Evolutionary conservation across 2,113 vertebrate genomes (phyloP), one percentile per base, ranked within the genome.

Genomic region (Microcebus lehilahytsara): DNA sequence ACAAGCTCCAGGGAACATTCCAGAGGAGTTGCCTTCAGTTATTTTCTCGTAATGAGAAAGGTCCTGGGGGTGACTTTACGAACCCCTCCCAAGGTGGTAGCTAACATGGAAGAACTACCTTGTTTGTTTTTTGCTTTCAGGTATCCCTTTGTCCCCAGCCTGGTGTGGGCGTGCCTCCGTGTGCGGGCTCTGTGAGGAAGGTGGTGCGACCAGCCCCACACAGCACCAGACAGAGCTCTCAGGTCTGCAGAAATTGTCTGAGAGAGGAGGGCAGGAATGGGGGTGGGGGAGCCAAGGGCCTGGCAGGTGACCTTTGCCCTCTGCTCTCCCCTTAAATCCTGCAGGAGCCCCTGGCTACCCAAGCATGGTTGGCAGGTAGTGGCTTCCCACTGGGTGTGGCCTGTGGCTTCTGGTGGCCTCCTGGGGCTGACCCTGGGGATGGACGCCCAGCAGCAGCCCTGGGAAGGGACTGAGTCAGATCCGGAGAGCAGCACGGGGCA

Each of bases 391-490:
- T 95, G 96, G 97, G 96, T 96, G 95, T 86, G 75, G 85, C 46
- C 20, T 75, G 51, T 60, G 40, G 89, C 83, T 81, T 83, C 46
- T 64, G 86, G 89, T 5, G 27, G 93, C 86, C 96, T 97, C 97
- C 89, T 95, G 83, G 95, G 97, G 87, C 90, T 90, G 96, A 62
- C 87, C 96, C 81, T 56, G 94, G 95, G 92, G 80, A 97, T 25
- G n/a, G 96, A 62, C 0, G 4, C 84, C 79, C 94, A 90, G 84
- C 95, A 95, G 89, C 90, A 34, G 94, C 58, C 81, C 72, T 22
- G 46, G 84, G 85, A 95, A 95, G 67, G 91, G 80, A 42, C 95
- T 98, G 97, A 98, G 95, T 98, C 97, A 98, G 97, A 96, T 97
- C 97, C 93, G 79, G 96, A 95, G 62, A 89, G 53, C 93, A 42